Evolutionary conservation across 2,113 vertebrate genomes (phyloP).

Genomic region (Phylloscopus trochilus): DNA sequence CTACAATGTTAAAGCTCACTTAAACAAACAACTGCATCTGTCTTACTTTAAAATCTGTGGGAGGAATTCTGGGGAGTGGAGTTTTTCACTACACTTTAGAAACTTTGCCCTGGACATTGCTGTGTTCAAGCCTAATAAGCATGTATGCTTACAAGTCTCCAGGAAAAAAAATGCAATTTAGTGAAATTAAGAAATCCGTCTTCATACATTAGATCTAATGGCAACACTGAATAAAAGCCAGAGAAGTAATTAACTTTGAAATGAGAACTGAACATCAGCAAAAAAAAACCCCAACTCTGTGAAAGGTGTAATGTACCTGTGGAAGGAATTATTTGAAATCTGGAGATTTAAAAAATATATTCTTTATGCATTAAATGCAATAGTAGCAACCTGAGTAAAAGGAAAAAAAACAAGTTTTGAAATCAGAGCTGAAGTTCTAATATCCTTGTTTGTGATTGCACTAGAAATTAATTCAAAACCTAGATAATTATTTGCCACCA

Average conservation of each 20-base stretch:
- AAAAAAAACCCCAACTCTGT: neutral
- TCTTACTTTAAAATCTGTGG: neutral
- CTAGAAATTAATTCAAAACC: neutral
- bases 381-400: neutral
- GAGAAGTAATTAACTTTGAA: neutral
- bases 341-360: neutral
- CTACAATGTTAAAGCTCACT: neutral
- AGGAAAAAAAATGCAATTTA: neutral
- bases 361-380: neutral
- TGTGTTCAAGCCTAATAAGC: neutral
- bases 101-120: neutral
- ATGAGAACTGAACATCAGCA: neutral
- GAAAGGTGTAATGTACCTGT: neutral
- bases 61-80: neutral
- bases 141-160: neutral
- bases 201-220: neutral
- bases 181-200: neutral
- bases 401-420: neutral
- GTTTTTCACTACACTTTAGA: neutral
- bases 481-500: neutral
- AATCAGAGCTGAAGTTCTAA: neutral
- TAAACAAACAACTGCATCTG: neutral
- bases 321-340: neutral
- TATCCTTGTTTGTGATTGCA: neutral
- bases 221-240: neutral